Percentiles rank a stretch among this genome's conserved stretches.
Evolutionary conservation across 2,797 vertebrate genomes (phyloP).

Genomic region (Huso huso): DNA sequence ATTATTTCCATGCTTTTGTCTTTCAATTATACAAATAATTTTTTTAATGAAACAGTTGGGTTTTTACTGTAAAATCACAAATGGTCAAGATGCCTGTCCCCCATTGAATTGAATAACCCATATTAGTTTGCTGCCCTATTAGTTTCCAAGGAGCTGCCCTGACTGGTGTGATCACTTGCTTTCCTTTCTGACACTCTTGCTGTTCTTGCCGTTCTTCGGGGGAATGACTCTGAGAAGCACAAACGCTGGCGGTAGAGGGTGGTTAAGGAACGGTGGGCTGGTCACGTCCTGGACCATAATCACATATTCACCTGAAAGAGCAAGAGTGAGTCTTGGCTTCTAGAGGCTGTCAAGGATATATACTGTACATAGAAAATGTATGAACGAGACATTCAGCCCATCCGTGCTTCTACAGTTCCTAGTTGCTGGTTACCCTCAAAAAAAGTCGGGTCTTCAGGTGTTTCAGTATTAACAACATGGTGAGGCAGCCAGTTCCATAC

Average conservation of each 20-base stretch:
- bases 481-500: too few species aligned
- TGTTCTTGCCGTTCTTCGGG: constrained; percentile 4
- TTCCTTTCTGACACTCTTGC: constrained; percentile 2
- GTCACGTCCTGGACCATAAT: constrained; percentile 43
- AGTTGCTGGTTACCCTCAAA: too few species aligned
- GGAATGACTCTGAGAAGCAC: constrained; percentile 33
- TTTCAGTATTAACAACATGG: too few species aligned
- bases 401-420: not conserved
- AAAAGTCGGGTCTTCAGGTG: too few species aligned
- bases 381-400: not conserved
- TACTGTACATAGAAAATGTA: not conserved
- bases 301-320: constrained; percentile 38
- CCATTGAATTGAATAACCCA: too few species aligned
- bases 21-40: too few species aligned
- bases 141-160: not conserved
- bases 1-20: too few species aligned
- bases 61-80: too few species aligned
- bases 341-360: not conserved
- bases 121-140: too few species aligned
- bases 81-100: too few species aligned
- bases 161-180: constrained; percentile 12
- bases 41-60: too few species aligned
- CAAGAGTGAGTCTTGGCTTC: not conserved
- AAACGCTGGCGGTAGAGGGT: constrained; percentile 38
- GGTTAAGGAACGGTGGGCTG: constrained; percentile 40